phyloP scores from a whole-genome alignment of 2,797 vertebrate species.

The Philypnodon macrostomus region DNA sequence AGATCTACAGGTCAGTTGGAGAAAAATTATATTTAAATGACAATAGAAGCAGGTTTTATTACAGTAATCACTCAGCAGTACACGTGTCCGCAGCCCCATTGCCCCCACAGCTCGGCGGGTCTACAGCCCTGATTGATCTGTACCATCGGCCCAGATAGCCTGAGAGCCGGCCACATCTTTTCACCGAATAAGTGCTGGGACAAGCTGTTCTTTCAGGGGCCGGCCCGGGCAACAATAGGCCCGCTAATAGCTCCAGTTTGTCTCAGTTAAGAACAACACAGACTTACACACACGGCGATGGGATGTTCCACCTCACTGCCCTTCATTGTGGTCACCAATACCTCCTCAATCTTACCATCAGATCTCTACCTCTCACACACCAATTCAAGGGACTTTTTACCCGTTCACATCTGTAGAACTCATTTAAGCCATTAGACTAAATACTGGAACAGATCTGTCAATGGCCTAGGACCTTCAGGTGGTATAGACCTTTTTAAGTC shows the following conservation, averaged over 20 bases:
- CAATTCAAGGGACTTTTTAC: constrained; percentile 26
- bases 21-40: not conserved
- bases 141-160: constrained; percentile 61
- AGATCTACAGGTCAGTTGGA: constrained; percentile 10
- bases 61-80: constrained; percentile 2
- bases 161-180: constrained; percentile 60
- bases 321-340: constrained; percentile 27
- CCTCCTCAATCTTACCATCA: constrained; percentile 31
- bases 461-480: constrained; percentile 14
- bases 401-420: constrained; percentile 11
- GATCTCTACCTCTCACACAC: constrained; percentile 8
- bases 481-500: not conserved
- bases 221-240: constrained; percentile 73
- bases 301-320: constrained; percentile 23
- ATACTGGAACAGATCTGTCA: not conserved
- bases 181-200: constrained; percentile 68
- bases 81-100: not conserved
- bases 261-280: constrained; percentile 70
- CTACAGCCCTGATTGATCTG: constrained; percentile 63
- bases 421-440: constrained; percentile 1
- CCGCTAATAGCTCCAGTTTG: constrained; percentile 73
- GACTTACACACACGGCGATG: constrained; percentile 5
- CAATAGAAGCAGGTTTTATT: constrained; percentile 9
- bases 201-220: constrained; percentile 74
- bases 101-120: constrained; percentile 26